Conservation (phyloP, 2,113 vertebrate species). For the Paramisgurnus dabryanus region DNA sequence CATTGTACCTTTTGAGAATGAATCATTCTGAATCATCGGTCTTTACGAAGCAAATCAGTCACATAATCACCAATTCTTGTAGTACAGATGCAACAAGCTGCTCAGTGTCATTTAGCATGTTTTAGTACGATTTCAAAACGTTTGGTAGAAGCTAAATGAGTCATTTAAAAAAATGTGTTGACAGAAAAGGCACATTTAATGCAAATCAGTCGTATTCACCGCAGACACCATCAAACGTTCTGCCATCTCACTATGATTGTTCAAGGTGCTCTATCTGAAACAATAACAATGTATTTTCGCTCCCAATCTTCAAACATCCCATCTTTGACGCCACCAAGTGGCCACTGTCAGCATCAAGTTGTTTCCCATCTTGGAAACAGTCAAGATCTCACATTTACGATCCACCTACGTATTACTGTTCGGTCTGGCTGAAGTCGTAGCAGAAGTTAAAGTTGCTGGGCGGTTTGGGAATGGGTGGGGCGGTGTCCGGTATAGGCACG, state of each 20-base stretch:
- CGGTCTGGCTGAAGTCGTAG: slow-evolving; percentile 88
- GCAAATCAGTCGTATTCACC: neutral
- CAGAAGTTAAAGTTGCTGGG: slow-evolving; percentile 97
- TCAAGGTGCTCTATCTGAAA: slow-evolving; percentile 26
- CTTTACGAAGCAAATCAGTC: neutral
- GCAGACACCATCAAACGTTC: neutral
- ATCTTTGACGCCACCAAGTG: neutral
- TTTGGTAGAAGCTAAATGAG: slow-evolving; percentile 11
- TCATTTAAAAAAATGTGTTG: neutral
- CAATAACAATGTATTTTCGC: neutral
- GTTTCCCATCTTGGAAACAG: neutral
- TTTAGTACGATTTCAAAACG: neutral
- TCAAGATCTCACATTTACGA: neutral
- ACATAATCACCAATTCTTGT: neutral
- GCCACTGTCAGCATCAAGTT: neutral
- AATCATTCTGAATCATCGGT: neutral
- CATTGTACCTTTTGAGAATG: neutral
- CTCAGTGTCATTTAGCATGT: neutral
- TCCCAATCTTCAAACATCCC: slow-evolving; percentile 5
- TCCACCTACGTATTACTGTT: slow-evolving; percentile 70
- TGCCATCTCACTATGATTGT: neutral
- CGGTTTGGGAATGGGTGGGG: slow-evolving; percentile 86
- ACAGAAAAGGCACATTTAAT: slow-evolving; percentile 3
- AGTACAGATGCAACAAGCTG: neutral
- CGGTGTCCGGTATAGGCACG: slow-evolving; percentile 84